These are phyloP conservation scores for Cerastis rubricosa DNA, from an alignment of 2,888 invertebrate species.

Conservation along the genomic window DNA sequence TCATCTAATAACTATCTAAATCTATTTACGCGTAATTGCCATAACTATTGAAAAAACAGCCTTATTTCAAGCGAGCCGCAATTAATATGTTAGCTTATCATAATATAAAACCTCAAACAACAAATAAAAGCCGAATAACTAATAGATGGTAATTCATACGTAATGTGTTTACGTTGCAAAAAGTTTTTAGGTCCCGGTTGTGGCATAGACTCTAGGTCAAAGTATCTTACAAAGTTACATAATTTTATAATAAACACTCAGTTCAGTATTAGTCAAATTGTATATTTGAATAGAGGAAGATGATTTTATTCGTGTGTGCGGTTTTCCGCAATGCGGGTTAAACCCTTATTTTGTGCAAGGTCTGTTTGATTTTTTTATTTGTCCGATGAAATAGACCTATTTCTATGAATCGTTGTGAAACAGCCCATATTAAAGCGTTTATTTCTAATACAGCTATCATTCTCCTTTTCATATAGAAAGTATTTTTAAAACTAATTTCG, in stretches of 20 bases:
- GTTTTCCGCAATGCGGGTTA: conserved; percentile 13
- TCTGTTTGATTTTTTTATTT: background rate
- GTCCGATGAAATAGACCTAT: background rate
- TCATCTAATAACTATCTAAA: background rate
- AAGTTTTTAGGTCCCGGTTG: conserved; percentile 18
- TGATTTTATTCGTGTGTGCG: background rate
- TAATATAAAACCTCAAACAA: background rate
- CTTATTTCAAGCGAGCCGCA: background rate
- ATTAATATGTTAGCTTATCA: background rate
- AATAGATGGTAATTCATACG: conserved; percentile 22
- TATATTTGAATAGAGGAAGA: background rate
- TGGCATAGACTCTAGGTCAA: conserved; percentile 34
- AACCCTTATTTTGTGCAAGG: conserved; percentile 10
- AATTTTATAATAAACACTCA: background rate
- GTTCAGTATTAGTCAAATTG: background rate
- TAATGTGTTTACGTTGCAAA: conserved; percentile 31
- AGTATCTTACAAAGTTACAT: background rate
- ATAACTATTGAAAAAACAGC: background rate
- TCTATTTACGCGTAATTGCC: background rate
- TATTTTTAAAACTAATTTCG: background rate
- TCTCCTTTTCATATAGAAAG: background rate
- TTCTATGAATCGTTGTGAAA: background rate
- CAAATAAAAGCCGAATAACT: background rate
- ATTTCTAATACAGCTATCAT: background rate
- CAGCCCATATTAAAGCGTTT: background rate